phyloP scores from a whole-genome alignment of 2,888 invertebrate species.

The Deilephila porcellus region DNA sequence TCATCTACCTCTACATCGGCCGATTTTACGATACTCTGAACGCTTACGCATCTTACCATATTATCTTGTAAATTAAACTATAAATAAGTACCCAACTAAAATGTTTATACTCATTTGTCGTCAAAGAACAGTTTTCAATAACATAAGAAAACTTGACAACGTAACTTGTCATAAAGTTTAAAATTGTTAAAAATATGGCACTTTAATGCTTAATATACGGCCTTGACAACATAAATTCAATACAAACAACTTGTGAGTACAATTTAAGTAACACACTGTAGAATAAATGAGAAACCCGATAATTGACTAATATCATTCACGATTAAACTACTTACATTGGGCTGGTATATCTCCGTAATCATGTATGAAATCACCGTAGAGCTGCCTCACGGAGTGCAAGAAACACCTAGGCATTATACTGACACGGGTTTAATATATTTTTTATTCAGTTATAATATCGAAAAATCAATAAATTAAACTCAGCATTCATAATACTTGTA shows the following conservation, averaged over 20 bases:
- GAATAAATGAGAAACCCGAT: neutral
- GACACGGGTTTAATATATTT: conserved; percentile 38
- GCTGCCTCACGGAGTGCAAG: conserved; percentile 65
- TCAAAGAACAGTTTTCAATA: neutral
- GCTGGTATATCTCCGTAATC: conserved; percentile 58
- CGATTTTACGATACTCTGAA: no score
- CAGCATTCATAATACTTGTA: conserved; percentile 56
- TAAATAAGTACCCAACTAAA: no score
- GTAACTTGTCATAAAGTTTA: neutral
- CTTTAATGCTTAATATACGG: neutral
- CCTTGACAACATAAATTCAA: neutral
- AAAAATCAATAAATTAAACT: conserved; percentile 47
- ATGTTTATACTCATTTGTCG: neutral
- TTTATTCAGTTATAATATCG: conserved; percentile 41
- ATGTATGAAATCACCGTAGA: conserved; percentile 63
- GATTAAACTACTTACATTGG: conserved; percentile 63
- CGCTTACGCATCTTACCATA: no score
- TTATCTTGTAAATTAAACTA: no score
- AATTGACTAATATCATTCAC: conserved; percentile 29
- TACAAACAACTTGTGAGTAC: neutral
- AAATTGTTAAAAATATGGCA: neutral
- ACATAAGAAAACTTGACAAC: neutral
- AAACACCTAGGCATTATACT: conserved; percentile 76
- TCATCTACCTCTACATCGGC: no score
- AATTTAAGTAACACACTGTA: neutral